Conservation (phyloP, 1,140 invertebrate species). For the Drosophila melanogaster region Release_6_plus_ISO1_MT NC_004354.4:7603501-7604000, state of each 20-base stretch:
- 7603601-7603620: no score
- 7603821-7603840: conserved; percentile 19
- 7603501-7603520: conserved; percentile 35
- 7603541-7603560: not conserved
- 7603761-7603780: not conserved
- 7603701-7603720: not conserved
- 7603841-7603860: conserved; percentile 73
- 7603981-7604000: conserved; percentile 1
- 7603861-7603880: conserved; percentile 42
- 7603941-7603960: conserved; percentile 78
- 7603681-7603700: no score
- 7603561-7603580: not conserved
- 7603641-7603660: no score
- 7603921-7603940: conserved; percentile 60
- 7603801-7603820: conserved; percentile 62
- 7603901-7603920: conserved; percentile 66
- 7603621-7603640: no score
- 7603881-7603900: conserved; percentile 24
- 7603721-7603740: not conserved
- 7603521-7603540: conserved; percentile 57
- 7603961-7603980: conserved; percentile 71
- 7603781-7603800: conserved; percentile 43
- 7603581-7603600: not conserved
- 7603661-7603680: no score
- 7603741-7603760: conserved; percentile 27